Conservation (phyloP, 2,113 vertebrate genomes). For the Atherinomorus stipes region DNA sequence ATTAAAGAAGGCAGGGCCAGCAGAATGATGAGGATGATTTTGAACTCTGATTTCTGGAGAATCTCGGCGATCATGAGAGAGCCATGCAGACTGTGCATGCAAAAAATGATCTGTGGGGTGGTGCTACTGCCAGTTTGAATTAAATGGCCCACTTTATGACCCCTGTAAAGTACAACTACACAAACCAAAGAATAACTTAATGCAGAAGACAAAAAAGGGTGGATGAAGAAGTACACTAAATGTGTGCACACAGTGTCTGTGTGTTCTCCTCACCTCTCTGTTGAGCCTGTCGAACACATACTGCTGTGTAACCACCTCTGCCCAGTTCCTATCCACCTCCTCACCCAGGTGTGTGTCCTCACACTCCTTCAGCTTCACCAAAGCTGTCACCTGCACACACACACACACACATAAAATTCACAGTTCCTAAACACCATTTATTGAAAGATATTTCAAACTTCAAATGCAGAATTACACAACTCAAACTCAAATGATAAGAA, state of each 20-base stretch:
- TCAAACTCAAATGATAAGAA: neutral
- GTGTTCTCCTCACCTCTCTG: slow-evolving; percentile 86
- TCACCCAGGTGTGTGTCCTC: slow-evolving; percentile 97
- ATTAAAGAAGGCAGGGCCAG: no score
- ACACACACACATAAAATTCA: neutral
- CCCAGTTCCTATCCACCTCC: slow-evolving; percentile 98
- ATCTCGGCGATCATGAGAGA: no score
- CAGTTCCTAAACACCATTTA: neutral
- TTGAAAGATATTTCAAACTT: no score
- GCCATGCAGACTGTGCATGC: no score
- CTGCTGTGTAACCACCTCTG: slow-evolving; percentile 93
- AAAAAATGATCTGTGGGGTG: no score
- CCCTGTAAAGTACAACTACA: no score
- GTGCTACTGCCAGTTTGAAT: no score
- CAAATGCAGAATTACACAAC: neutral
- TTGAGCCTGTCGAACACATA: slow-evolving; percentile 94
- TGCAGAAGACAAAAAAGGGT: no score
- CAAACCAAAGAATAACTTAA: neutral
- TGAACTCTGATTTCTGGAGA: no score
- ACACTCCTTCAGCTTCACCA: slow-evolving; percentile 97
- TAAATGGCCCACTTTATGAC: no score
- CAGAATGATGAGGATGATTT: no score
- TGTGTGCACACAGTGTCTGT: neutral
- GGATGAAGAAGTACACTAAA: neutral
- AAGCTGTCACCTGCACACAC: slow-evolving; percentile 88